A percentile compares a stretch with the other conserved stretches of the same genome.
phyloP scores from a whole-genome alignment of 37 sponge, comb jelly and placozoan species.

The Spongilla lacustris region DNA sequence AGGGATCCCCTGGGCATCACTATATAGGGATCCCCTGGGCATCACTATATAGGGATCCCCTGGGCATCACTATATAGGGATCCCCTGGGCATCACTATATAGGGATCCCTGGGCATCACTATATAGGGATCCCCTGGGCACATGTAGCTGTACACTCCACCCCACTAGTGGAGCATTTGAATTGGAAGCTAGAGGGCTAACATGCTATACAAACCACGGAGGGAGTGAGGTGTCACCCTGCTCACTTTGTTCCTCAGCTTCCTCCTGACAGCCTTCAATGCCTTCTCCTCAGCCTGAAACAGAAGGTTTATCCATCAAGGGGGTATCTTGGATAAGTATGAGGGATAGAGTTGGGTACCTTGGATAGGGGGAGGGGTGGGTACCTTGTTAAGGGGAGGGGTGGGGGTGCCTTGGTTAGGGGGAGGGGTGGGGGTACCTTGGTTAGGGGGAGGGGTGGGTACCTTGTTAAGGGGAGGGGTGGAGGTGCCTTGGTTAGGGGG shows the following conservation, averaged over 20 bases:
- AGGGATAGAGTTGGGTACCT: too few relatives aligned
- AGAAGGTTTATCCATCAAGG: background rate
- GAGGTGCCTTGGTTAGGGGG: constrained; percentile 66
- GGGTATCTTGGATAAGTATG: background rate
- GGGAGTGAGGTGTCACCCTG: background rate
- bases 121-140: background rate
- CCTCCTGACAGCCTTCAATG: constrained; percentile 65
- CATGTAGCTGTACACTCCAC: too few relatives aligned
- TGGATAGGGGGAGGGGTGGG: too few relatives aligned
- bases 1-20: background rate
- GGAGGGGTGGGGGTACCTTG: constrained; percentile 50
- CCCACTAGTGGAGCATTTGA: too few relatives aligned
- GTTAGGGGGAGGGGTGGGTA: constrained; percentile 25
- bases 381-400: too few relatives aligned
- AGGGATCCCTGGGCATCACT: background rate
- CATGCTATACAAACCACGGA: background rate
- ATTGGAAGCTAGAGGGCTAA: too few relatives aligned
- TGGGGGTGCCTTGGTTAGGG: constrained; percentile 42
- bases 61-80: background rate
- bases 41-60: background rate
- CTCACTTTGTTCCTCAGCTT: constrained; percentile 81
- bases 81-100: background rate
- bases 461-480: constrained; percentile 68
- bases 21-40: too few relatives aligned
- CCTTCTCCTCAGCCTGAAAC: constrained; percentile 69